A percentile compares a stretch with the other conserved stretches of the same genome.
phyloP scores from a whole-genome alignment of 1,140 invertebrate species.

The Trialeurodes vaporariorum region DNA sequence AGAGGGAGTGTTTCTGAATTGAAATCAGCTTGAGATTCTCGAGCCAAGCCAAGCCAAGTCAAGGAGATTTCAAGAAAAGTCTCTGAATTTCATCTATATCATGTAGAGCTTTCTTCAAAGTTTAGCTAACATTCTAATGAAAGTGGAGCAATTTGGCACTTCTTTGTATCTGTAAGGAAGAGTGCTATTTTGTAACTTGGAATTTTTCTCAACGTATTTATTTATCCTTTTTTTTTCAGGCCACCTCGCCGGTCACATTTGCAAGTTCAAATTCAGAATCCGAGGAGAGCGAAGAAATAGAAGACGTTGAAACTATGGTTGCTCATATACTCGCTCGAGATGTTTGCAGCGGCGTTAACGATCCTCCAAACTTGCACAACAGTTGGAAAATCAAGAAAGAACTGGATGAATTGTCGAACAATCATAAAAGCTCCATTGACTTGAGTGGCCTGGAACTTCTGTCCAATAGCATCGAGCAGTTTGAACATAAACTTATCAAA shows the following conservation, averaged over 20 bases:
- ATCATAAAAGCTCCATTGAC: conserved; percentile 33
- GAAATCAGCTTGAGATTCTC: too few relatives aligned
- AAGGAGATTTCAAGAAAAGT: too few relatives aligned
- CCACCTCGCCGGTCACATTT: neutral
- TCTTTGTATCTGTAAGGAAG: too few relatives aligned
- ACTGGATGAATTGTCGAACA: neutral
- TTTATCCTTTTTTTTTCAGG: neutral
- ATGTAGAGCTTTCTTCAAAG: too few relatives aligned
- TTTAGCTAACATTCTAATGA: too few relatives aligned
- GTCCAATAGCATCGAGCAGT: conserved; percentile 66
- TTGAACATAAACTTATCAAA: conserved; percentile 36
- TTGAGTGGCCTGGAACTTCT: conserved; percentile 66
- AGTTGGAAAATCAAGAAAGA: neutral
- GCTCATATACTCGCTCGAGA: neutral
- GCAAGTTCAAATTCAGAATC: neutral
- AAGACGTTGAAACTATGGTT: neutral
- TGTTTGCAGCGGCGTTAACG: neutral
- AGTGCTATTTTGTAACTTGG: too few relatives aligned
- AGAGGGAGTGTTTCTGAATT: too few relatives aligned
- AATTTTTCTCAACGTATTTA: neutral
- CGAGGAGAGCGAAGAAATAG: neutral
- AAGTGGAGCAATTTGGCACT: too few relatives aligned
- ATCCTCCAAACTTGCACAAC: neutral
- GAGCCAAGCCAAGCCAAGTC: too few relatives aligned
- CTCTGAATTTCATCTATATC: too few relatives aligned